Evolutionary conservation across 1,140 invertebrate species (phyloP), one percentile per base, ranked within the genome.

Genomic region (Drosophila tsacasi): DNA sequence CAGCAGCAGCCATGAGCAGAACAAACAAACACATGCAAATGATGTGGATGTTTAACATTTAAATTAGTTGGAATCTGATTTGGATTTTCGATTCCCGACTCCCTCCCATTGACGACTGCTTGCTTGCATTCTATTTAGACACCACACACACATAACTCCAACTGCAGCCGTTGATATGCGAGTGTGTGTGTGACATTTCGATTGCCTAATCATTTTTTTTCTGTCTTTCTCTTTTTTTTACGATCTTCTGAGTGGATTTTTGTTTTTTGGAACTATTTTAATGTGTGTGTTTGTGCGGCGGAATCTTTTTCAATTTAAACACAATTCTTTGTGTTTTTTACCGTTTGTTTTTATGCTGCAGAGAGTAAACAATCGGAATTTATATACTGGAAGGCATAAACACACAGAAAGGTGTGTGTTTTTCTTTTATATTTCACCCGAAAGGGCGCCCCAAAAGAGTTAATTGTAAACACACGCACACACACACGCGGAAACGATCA

Each of bases 31-130:
- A 66, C 27, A 65, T 23, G 37, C 27, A 40, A n/a, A 55, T 39
- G 30, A 39, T 64, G 32, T 55, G 44, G 52, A 75, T 76, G 74
- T 79, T 72, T 72, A 83, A 81, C 84, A 83, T 87, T 87, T 78
- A 83, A 87, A 87, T 87, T 87, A 89, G 84, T 69, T 50, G 83
- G 83, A 77, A 80, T 87, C 76, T 76, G 76, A 82, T 83, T 87
- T 61, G 64, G 47, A 76, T 50, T 73, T 42, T 58, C n/a, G 35
- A 40, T 64, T 17, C 47, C 47, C 52, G 27, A 49, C 40, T 66
- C 39, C 10, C 25, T 13, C 25, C 67, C 30, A 68, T 68, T 71
- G 39, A 71, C 47, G 23, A 73, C 54, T 73, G 67, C 67, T 67
- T 30, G 83, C 83, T 52, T 67, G 83, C 83, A 85, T 86, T 83